phyloP scores from a whole-genome alignment of 2,888 invertebrate genomes.

The Drosophila aldrichi region DNA sequence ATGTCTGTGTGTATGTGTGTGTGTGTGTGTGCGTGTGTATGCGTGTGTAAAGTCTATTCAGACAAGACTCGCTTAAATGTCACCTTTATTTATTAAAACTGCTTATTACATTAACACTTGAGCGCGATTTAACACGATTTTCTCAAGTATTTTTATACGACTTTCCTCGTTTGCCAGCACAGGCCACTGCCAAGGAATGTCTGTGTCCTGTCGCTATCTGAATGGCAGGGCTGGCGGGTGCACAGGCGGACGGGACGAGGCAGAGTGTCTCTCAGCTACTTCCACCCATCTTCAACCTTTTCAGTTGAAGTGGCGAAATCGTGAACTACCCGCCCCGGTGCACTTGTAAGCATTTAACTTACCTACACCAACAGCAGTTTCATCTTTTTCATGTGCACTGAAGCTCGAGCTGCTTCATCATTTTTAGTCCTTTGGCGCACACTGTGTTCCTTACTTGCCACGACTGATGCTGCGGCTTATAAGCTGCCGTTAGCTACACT shows the following conservation, averaged over 20 bases:
- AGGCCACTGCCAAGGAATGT: conserved; percentile 59
- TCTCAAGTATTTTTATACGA: conserved; percentile 74
- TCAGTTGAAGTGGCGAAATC: conserved; percentile 56
- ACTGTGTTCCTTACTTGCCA: conserved; percentile 29
- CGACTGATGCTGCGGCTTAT: conserved; percentile 60
- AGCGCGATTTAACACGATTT: conserved; percentile 82
- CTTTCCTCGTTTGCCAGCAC: conserved; percentile 47
- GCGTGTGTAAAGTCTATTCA: conserved; percentile 16
- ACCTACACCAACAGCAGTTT: conserved; percentile 58
- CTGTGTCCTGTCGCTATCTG: conserved; percentile 25
- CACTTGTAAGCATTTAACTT: conserved; percentile 60
- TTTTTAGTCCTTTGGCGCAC: conserved; percentile 63
- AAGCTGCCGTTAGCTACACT: conserved; percentile 50
- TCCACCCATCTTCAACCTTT: conserved; percentile 36
- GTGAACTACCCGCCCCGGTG: conserved; percentile 37
- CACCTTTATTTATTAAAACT: conserved; percentile 79
- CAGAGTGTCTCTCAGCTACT: conserved; percentile 34
- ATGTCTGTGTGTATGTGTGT: not conserved
- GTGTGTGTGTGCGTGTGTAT: conserved; percentile 2
- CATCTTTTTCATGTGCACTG: conserved; percentile 74
- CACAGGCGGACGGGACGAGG: not conserved
- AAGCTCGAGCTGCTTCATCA: conserved; percentile 66
- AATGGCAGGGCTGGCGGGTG: conserved; percentile 4
- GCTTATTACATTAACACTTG: conserved; percentile 81
- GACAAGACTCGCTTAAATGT: conserved; percentile 40